Conservation (phyloP, 1,140 invertebrate genomes). For the Dufourea novaeangliae region DNA sequence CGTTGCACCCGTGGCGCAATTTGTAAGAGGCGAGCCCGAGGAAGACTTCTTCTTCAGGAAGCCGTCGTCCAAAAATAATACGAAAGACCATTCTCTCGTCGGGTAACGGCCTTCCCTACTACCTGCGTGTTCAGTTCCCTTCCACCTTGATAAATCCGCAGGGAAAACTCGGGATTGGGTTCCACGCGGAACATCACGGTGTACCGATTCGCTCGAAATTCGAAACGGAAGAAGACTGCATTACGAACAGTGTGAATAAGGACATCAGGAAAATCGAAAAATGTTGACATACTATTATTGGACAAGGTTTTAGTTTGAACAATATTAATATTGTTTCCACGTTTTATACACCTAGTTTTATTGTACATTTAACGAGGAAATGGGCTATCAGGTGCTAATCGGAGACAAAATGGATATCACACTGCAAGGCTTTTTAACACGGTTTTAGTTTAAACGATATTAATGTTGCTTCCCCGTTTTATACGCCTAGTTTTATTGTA, state of each 20-base stretch:
- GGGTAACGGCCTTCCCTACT: slow-evolving; percentile 52
- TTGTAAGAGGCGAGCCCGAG: slow-evolving; percentile 65
- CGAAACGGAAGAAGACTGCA: too few relatives aligned
- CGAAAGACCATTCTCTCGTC: slow-evolving; percentile 35
- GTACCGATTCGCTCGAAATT: slow-evolving; percentile 19
- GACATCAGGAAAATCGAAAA: too few relatives aligned
- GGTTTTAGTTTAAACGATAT: background rate
- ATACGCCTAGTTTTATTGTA: background rate
- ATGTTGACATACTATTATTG: too few relatives aligned
- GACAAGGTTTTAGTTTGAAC: too few relatives aligned
- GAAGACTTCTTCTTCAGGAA: slow-evolving; percentile 54
- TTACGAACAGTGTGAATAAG: too few relatives aligned
- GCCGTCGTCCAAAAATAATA: slow-evolving; percentile 60
- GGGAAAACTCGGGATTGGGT: background rate
- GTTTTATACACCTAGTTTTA: too few relatives aligned
- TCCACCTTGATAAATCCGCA: background rate
- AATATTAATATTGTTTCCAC: too few relatives aligned
- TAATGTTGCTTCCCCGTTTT: background rate
- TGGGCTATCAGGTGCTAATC: too few relatives aligned
- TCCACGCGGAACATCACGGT: too few relatives aligned
- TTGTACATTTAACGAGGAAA: too few relatives aligned
- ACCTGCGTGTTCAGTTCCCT: slow-evolving; percentile 1
- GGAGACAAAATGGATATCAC: too few relatives aligned
- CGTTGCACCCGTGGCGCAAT: slow-evolving; percentile 75
- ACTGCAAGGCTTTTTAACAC: background rate